A percentile compares a stretch with the other conserved stretches of the same genome.
Conservation (phyloP, 2,888 invertebrate genomes). For the Venusia cambrica region DNA sequence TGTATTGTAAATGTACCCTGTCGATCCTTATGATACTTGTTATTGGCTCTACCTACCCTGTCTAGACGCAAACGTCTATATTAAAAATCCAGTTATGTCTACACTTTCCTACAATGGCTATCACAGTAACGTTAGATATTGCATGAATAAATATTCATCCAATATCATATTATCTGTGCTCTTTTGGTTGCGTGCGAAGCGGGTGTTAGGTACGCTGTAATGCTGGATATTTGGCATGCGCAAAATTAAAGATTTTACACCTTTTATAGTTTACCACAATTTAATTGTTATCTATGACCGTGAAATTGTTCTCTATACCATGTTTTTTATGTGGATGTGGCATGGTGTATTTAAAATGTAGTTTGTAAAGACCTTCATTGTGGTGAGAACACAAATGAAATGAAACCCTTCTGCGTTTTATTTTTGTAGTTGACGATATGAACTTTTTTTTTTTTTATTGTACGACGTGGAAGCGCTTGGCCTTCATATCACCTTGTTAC, state of each 20-base stretch:
- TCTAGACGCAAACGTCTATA: conserved; percentile 22
- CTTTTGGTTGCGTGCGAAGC: conserved; percentile 48
- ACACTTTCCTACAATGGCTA: no score
- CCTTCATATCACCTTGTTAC: no score
- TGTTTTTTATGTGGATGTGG: conserved; percentile 33
- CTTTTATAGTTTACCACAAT: conserved; percentile 40
- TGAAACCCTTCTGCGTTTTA: no score
- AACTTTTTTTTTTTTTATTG: no score
- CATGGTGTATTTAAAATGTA: no score
- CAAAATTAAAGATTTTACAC: conserved; percentile 66
- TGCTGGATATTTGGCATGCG: no score
- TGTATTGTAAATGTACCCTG: conserved; percentile 14
- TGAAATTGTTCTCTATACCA: conserved; percentile 28
- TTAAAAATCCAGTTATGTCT: conserved; percentile 10
- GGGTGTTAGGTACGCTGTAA: conserved; percentile 41
- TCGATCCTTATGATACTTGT: conserved; percentile 14
- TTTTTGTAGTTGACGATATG: no score
- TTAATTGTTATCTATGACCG: conserved; percentile 41
- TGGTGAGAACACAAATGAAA: no score
- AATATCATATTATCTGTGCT: conserved; percentile 21
- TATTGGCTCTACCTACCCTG: conserved; percentile 12
- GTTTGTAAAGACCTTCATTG: no score
- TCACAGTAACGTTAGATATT: no score
- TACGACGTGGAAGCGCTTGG: no score
- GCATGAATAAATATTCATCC: conserved; percentile 3